Conservation (phyloP, 1,140 invertebrate species). For the Cyclina sinensis region DNA sequence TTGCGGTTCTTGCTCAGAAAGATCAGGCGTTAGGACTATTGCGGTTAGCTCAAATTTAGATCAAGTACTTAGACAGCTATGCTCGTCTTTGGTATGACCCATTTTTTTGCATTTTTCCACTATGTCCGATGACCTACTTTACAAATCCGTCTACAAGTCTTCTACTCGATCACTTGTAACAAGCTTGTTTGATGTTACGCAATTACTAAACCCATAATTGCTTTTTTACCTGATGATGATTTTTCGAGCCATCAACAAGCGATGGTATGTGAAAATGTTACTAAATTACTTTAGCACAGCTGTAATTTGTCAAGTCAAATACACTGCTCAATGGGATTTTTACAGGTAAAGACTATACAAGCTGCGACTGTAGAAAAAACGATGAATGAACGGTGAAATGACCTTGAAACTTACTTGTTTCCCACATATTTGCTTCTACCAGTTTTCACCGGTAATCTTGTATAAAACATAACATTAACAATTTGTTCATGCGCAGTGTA, state of each 20-base stretch:
- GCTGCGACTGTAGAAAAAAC: neutral
- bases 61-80: neutral
- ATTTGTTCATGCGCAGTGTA: no score
- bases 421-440: neutral
- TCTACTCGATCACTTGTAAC: neutral
- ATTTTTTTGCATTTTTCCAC: neutral
- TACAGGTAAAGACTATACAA: neutral
- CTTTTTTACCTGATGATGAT: neutral
- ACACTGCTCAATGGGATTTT: slow-evolving; percentile 1
- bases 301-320: slow-evolving; percentile 21
- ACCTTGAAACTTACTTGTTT: neutral
- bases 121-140: neutral
- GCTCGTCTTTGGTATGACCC: neutral
- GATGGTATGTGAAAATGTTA: neutral
- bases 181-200: neutral
- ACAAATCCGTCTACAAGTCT: neutral
- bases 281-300: slow-evolving; percentile 9
- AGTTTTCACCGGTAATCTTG: no score
- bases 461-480: neutral
- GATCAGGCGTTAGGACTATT: no score
- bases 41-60: neutral
- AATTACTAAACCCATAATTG: neutral
- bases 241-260: neutral
- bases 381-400: neutral
- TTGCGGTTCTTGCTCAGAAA: no score